These are phyloP conservation scores for Etheostoma cragini DNA, from an alignment of 2,113 vertebrate species.

Conservation along the genomic window DNA sequence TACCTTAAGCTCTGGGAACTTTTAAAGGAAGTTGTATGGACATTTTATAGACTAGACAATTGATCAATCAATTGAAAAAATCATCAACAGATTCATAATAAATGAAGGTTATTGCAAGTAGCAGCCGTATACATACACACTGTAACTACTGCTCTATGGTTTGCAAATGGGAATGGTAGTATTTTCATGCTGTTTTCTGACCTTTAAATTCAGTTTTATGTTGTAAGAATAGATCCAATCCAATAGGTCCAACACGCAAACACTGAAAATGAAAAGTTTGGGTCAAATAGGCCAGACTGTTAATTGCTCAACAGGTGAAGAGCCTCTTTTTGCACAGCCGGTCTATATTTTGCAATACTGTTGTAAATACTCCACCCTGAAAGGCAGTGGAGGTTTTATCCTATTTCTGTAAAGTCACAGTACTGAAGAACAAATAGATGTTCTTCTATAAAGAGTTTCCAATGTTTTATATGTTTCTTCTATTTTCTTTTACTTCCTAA, in stretches of 20 bases:
- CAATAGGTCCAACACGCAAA: not conserved
- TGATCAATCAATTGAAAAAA: not conserved
- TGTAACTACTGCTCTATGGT: not conserved
- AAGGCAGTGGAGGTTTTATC: not conserved
- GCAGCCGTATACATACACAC: not conserved
- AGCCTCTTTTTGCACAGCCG: not conserved
- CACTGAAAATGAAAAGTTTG: not conserved
- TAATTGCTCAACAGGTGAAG: not conserved
- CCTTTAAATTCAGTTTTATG: not conserved
- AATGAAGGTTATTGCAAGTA: not conserved
- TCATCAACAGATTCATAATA: not conserved
- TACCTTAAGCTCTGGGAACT: not conserved
- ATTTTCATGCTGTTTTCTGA: not conserved
- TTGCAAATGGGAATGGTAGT: not conserved
- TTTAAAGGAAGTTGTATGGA: not conserved
- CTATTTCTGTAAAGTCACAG: not conserved
- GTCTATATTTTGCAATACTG: not conserved
- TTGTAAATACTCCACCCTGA: not conserved
- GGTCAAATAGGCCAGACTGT: not conserved
- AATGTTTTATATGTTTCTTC: conserved; percentile 4
- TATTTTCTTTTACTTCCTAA: conserved; percentile 16
- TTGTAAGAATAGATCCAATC: not conserved
- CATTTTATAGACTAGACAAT: not conserved
- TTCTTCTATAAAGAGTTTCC: not conserved
- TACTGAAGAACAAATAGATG: not conserved